Percentiles rank a stretch among this genome's conserved stretches.
phyloP scores from a whole-genome alignment of 2,888 invertebrate genomes.

The Archaeoteleia sp. region DNA sequence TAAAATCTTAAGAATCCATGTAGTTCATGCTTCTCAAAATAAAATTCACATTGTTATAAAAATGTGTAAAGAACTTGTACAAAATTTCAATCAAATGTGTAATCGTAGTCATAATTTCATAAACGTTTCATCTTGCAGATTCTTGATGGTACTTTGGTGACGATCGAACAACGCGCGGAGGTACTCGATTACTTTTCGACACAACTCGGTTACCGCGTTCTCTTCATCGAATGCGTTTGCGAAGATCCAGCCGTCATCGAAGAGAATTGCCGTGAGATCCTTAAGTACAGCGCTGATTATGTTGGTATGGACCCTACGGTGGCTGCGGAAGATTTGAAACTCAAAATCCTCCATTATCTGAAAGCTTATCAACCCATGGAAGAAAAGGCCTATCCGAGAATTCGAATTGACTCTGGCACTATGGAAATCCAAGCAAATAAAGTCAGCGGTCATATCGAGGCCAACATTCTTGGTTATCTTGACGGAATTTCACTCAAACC shows the following conservation, averaged over 20 bases:
- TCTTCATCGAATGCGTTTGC: conserved; percentile 95
- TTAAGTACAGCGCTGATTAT: conserved; percentile 92
- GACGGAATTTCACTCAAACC: conserved; percentile 89
- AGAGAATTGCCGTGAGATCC: conserved; percentile 86
- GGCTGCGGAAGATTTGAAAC: conserved; percentile 87
- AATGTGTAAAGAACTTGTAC: too few relatives aligned
- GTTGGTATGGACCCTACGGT: conserved; percentile 84
- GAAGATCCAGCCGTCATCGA: conserved; percentile 85
- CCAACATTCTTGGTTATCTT: conserved; percentile 89
- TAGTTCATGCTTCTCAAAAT: too few relatives aligned
- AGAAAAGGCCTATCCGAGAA: conserved; percentile 75
- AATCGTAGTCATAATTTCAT: too few relatives aligned
- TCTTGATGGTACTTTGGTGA: conserved; percentile 95
- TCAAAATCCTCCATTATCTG: conserved; percentile 90
- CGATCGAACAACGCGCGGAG: conserved; percentile 85
- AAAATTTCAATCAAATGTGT: too few relatives aligned
- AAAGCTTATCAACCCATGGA: conserved; percentile 87
- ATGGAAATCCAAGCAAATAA: conserved; percentile 82
- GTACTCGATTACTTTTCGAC: conserved; percentile 83
- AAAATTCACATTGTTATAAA: too few relatives aligned
- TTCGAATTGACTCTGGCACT: conserved; percentile 74
- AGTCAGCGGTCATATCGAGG: conserved; percentile 87
- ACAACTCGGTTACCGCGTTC: conserved; percentile 87
- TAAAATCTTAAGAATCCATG: too few relatives aligned
- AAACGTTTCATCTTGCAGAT: conserved; percentile 79